These are phyloP conservation scores for Lasioglossum albipes DNA, from an alignment of 1,140 invertebrate genomes.

Conservation along the genomic window DNA sequence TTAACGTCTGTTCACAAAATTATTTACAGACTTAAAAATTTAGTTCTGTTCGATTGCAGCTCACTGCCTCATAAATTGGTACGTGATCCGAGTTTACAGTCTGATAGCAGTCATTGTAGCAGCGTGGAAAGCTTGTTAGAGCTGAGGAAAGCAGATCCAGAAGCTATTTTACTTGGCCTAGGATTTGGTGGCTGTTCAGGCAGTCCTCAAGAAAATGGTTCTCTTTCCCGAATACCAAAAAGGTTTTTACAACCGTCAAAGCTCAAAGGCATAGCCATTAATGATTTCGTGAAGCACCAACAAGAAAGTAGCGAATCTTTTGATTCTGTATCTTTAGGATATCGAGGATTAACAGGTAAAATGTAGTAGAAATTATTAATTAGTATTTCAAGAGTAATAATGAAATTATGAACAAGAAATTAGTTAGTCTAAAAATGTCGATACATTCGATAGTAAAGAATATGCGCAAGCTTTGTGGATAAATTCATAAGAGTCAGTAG, in stretches of 20 bases:
- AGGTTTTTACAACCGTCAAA: conserved; percentile 83
- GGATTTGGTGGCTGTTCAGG: conserved; percentile 82
- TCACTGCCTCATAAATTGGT: conserved; percentile 70
- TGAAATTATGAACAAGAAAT: not conserved
- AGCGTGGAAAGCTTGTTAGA: conserved; percentile 88
- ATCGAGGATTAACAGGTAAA: conserved; percentile 83
- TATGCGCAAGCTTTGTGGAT: not conserved
- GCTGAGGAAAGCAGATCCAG: conserved; percentile 86
- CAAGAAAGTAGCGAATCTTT: conserved; percentile 82
- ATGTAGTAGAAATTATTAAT: not conserved
- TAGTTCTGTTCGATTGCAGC: conserved; percentile 42
- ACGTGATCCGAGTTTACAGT: conserved; percentile 84
- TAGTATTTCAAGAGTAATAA: not conserved
- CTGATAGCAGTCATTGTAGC: conserved; percentile 87
- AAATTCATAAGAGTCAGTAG: conserved; percentile 5
- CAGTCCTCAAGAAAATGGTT: conserved; percentile 77
- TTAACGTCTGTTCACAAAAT: not conserved
- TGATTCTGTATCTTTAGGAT: conserved; percentile 84
- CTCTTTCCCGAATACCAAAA: conserved; percentile 85
- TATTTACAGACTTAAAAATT: not conserved
- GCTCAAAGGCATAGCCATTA: conserved; percentile 83
- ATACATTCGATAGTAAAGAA: not conserved
- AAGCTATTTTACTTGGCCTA: conserved; percentile 85
- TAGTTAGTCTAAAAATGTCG: not conserved
- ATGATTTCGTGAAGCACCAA: conserved; percentile 82